phyloP scores from a whole-genome alignment of 2,797 vertebrate genomes.

The Aldrovandia affinis region DNA sequence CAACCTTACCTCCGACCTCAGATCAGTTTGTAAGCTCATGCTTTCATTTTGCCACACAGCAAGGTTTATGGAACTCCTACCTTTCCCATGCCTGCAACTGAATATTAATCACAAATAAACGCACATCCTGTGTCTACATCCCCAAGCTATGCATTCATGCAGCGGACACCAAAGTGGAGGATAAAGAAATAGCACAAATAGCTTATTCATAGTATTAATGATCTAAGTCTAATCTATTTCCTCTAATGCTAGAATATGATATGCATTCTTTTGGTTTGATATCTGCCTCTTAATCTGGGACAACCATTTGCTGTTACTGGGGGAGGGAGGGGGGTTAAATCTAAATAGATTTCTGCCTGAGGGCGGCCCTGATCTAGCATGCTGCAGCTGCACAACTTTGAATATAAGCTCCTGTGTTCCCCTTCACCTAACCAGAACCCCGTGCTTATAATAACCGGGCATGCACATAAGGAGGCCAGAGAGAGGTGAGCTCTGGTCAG shows the following conservation, averaged over 20 bases:
- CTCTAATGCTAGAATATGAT: conserved; percentile 64
- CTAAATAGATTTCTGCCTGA: conserved; percentile 34
- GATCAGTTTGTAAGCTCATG: neutral
- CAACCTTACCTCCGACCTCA: neutral
- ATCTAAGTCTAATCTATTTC: conserved; percentile 64
- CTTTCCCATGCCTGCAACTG: neutral
- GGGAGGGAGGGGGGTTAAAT: conserved; percentile 36
- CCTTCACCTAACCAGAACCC: no score
- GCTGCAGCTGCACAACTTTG: neutral
- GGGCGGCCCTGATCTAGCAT: neutral
- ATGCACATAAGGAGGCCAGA: neutral
- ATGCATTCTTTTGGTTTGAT: conserved; percentile 58
- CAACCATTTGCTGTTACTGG: conserved; percentile 68
- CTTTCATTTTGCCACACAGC: neutral
- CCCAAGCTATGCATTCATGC: conserved; percentile 47
- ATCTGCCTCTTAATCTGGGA: conserved; percentile 69
- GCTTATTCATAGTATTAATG: conserved; percentile 56
- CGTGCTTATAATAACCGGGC: neutral
- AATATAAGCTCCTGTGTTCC: neutral
- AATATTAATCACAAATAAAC: neutral
- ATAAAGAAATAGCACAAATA: conserved; percentile 35
- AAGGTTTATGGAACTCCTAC: neutral
- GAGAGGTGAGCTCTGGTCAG: neutral
- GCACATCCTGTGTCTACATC: conserved; percentile 23
- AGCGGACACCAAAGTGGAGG: conserved; percentile 53